Conservation (phyloP, 2,797 vertebrate species). For the Dipus sagitta region DNA sequence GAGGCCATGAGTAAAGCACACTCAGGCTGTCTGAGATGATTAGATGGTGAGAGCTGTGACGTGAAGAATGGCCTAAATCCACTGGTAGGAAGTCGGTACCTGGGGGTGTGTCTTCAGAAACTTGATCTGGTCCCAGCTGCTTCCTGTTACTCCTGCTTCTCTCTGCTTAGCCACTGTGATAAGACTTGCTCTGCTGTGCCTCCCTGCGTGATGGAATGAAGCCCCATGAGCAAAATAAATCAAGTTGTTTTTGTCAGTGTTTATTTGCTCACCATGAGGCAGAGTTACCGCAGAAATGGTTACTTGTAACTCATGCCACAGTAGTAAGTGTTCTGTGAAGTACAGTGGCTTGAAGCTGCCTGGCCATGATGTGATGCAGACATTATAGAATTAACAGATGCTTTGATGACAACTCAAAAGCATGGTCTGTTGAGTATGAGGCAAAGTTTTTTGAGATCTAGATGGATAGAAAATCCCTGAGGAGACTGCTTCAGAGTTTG, state of each 20-base stretch:
- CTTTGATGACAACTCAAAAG: slow-evolving; percentile 34
- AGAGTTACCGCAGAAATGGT: not conserved
- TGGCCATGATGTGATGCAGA: not conserved
- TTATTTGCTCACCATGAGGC: not conserved
- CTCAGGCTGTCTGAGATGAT: no score
- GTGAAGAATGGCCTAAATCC: not conserved
- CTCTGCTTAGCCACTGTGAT: not conserved
- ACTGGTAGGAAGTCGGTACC: not conserved
- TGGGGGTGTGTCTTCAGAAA: not conserved
- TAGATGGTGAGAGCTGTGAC: not conserved
- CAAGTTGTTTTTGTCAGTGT: not conserved
- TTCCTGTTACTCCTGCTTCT: not conserved
- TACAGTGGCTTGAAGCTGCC: not conserved
- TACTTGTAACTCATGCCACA: not conserved
- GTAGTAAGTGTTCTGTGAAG: not conserved
- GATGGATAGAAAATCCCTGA: not conserved
- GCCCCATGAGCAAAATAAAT: not conserved
- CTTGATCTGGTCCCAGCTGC: not conserved
- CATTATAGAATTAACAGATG: not conserved
- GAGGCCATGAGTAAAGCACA: no score
- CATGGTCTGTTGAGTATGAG: not conserved
- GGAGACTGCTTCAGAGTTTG: not conserved
- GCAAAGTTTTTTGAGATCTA: not conserved
- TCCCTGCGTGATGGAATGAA: not conserved
- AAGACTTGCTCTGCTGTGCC: not conserved